Conservation (phyloP, 2,113 vertebrate genomes). For the Cepphus grylle region DNA sequence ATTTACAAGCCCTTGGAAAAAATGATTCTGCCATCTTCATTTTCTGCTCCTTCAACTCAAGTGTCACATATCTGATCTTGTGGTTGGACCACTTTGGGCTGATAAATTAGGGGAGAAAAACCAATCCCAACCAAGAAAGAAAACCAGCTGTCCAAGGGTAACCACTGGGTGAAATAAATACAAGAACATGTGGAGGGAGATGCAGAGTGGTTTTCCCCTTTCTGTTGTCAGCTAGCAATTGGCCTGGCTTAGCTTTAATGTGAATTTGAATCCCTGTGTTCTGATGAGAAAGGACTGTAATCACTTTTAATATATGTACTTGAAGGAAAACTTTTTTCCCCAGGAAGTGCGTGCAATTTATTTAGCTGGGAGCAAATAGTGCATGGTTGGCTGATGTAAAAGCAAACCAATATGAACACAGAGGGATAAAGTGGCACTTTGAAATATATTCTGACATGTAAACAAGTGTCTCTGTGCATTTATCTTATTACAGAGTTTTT, state of each 20-base stretch:
- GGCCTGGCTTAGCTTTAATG: neutral
- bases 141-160: neutral
- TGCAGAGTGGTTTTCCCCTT: neutral
- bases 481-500: neutral
- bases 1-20: neutral
- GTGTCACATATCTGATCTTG: neutral
- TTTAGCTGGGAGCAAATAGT: neutral
- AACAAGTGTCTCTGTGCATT: neutral
- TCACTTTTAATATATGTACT: neutral
- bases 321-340: neutral
- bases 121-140: neutral
- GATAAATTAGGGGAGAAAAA: neutral
- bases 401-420: neutral
- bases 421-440: neutral
- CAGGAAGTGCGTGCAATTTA: neutral
- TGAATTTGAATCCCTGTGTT: neutral
- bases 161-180: neutral
- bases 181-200: neutral
- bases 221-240: neutral
- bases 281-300: neutral
- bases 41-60: neutral
- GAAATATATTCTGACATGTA: neutral
- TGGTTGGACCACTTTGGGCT: neutral
- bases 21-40: neutral
- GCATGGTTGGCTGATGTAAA: neutral